Evolutionary conservation across 1,140 invertebrate genomes (phyloP), one percentile per base, ranked within the genome.

Genomic region (Danaus plexippus): DNA sequence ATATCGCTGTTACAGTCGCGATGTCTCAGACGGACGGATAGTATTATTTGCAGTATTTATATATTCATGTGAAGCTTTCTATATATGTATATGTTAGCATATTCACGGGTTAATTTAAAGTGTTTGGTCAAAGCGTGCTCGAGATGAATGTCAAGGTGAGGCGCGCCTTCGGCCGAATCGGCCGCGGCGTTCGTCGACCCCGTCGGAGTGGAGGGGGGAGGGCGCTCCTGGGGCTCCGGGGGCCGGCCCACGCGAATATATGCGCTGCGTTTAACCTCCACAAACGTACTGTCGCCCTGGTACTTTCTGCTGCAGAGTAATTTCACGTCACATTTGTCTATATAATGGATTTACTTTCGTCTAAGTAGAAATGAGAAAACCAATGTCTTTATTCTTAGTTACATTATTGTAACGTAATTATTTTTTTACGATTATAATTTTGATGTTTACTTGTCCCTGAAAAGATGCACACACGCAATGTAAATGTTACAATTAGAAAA

Each of bases 101-200:
- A 73, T 61, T 65, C 73, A 59, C 67, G 71, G 71, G 67, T 80
- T 81, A 73, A 76, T 74, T 77, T 73, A 72, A 13, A 81, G 70
- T 70, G 73, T 80, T 78, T 80, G 80, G 73, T 74, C 75, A 75
- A 76, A 83, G 75, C 78, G 73, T 75, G 69, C 66, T 75, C 69
- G 80, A 82, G 81, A 86, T 86, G 83, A 86, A 86, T 86, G 83
- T 86, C 83, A 86, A 86, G 83, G 83, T 86, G 83, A 86, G 81
- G 80, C 78, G 78, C 78, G 78, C 80, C 78, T 80, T 73, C 82
- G 80, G 80, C 80, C 81, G 77, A 82, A 83, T 80, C 80, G 81
- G 75, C 77, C 75, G 67, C 73, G 60, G 69, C 70, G 73, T 77
- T 75, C 77, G 70, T 79, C 73, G 77, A 80, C 78, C 81, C 69